These are phyloP conservation scores for Eonycteris spelaea DNA, from an alignment of 2,113 vertebrate species.

Conservation along the genomic window DNA sequence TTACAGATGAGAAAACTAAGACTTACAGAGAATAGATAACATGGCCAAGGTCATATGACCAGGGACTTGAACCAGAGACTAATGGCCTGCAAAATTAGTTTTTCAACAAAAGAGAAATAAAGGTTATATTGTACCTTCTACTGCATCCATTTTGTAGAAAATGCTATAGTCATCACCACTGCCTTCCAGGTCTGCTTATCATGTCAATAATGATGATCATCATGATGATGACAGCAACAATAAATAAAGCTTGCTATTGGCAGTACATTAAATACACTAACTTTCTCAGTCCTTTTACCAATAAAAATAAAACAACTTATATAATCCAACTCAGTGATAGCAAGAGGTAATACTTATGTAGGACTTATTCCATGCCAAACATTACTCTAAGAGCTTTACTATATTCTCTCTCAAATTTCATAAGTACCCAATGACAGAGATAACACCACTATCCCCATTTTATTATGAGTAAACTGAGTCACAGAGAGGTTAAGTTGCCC, in stretches of 20 bases:
- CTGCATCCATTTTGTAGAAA: not conserved
- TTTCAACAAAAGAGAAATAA: not conserved
- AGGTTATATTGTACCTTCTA: not conserved
- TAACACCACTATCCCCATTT: not conserved
- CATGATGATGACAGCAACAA: not conserved
- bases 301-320: not conserved
- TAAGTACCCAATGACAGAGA: not conserved
- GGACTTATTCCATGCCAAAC: not conserved
- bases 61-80: not conserved
- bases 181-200: not conserved
- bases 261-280: not conserved
- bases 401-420: not conserved
- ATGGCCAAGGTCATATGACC: not conserved
- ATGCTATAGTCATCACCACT: not conserved
- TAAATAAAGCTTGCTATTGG: not conserved
- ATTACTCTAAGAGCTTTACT: not conserved
- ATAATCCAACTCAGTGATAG: not conserved
- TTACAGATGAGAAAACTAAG: not conserved
- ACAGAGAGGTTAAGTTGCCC: not conserved
- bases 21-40: not conserved
- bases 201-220: not conserved
- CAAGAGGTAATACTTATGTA: not conserved
- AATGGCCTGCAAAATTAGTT: not conserved
- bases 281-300: not conserved
- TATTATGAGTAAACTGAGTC: not conserved